A percentile compares a stretch with the other conserved stretches of the same genome.
These are phyloP conservation scores for Nemotelus nigrinus DNA, from an alignment of 2,888 invertebrate genomes.

Conservation along the genomic window DNA sequence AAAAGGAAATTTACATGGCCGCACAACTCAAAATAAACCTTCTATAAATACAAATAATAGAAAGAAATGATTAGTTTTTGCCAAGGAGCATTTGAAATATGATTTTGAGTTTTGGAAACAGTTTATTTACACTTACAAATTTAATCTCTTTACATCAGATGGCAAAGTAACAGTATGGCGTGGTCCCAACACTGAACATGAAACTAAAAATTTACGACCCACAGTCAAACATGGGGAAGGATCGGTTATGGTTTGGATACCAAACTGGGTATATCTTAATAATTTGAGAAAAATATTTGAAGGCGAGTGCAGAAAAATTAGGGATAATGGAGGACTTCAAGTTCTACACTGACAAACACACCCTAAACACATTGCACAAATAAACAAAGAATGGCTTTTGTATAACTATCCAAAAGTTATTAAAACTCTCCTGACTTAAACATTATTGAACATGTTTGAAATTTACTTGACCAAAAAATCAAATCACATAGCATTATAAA, in stretches of 20 bases:
- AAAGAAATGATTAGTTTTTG: constrained; percentile 11
- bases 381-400: too few relatives aligned
- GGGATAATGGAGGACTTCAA: constrained; percentile 4
- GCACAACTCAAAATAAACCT: constrained; percentile 8
- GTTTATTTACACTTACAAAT: background rate
- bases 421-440: too few relatives aligned
- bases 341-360: background rate
- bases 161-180: constrained; percentile 13
- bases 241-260: background rate
- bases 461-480: too few relatives aligned
- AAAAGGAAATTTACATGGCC: background rate
- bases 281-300: background rate
- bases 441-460: too few relatives aligned
- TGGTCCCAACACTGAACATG: constrained; percentile 7
- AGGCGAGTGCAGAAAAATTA: background rate
- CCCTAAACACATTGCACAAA: too few relatives aligned
- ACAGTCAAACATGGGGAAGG: background rate
- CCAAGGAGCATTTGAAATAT: background rate
- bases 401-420: too few relatives aligned
- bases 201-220: constrained; percentile 1
- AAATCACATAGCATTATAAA: too few relatives aligned
- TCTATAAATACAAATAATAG: background rate
- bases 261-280: too few relatives aligned
- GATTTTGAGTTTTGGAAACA: background rate
- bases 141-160: constrained; percentile 19